These are phyloP conservation scores for Aldabrachelys gigantea DNA, from an alignment of 2,113 vertebrate genomes.

Conservation along the genomic window DNA sequence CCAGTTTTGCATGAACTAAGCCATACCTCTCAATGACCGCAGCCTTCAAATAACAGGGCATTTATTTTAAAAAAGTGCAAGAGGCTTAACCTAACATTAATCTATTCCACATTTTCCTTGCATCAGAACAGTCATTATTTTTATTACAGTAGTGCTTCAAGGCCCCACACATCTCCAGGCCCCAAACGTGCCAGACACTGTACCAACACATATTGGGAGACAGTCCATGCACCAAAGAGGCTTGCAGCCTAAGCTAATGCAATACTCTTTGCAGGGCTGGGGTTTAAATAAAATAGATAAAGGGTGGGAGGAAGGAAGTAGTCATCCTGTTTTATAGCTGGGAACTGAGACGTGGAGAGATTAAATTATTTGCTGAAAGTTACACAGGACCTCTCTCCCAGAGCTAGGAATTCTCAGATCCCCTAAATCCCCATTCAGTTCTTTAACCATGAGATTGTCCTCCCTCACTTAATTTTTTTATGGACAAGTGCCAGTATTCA, in stretches of 20 bases:
- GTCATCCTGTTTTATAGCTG: not conserved
- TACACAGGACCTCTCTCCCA: not conserved
- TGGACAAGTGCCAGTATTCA: not conserved
- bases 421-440: not conserved
- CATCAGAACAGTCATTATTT: not conserved
- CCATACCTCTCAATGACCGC: not conserved
- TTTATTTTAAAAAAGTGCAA: not conserved
- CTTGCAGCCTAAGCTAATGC: not conserved
- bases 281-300: not conserved
- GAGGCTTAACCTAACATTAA: not conserved
- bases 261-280: not conserved
- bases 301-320: not conserved
- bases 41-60: rapidly evolving
- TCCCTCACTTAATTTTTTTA: not conserved
- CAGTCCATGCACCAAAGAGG: not conserved
- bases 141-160: not conserved
- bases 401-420: not conserved
- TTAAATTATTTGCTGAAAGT: not conserved
- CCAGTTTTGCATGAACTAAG: not conserved
- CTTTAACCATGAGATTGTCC: not conserved
- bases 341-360: not conserved
- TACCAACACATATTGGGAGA: not conserved
- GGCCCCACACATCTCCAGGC: not conserved
- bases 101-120: not conserved
- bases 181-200: not conserved